Percentiles rank a stretch among this genome's conserved stretches.
These are phyloP conservation scores for Mustela lutreola DNA, from an alignment of 2,113 vertebrate species.

Conservation along the genomic window DNA sequence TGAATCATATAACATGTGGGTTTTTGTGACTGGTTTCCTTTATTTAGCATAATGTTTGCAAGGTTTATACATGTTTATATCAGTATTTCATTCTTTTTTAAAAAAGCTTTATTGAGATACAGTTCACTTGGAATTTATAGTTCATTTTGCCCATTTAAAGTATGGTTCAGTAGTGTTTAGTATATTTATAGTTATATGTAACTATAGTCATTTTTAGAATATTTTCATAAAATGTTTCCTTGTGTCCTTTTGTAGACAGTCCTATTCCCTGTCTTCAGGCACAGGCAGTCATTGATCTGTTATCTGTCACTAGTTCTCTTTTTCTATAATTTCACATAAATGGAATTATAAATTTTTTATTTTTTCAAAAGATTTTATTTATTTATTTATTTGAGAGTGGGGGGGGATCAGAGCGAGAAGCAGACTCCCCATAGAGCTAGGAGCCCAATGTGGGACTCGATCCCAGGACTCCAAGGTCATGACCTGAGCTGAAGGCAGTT, in stretches of 20 bases:
- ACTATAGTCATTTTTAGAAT: not conserved
- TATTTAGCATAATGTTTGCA: not conserved
- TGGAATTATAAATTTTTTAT: not conserved
- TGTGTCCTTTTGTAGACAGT: not conserved
- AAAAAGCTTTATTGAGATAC: not conserved
- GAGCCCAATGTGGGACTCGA: no score
- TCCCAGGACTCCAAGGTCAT: no score
- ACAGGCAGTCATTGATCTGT: not conserved
- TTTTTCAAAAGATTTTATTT: no score
- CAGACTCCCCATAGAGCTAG: no score
- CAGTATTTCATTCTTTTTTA: not conserved
- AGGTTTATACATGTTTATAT: not conserved
- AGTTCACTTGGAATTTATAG: not conserved
- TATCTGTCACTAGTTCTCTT: not conserved
- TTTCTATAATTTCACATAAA: not conserved
- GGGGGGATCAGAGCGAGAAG: no score
- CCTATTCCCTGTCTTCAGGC: not conserved
- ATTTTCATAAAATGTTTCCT: not conserved
- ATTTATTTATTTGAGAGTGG: no score
- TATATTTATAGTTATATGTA: not conserved
- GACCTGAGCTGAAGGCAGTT: no score
- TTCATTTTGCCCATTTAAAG: not conserved
- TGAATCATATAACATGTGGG: not conserved
- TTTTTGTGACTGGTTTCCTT: not conserved
- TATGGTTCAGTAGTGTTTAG: not conserved